These are phyloP conservation scores for Salvelinus sp. DNA, from an alignment of 2,113 vertebrate genomes.

Conservation along the genomic window DNA sequence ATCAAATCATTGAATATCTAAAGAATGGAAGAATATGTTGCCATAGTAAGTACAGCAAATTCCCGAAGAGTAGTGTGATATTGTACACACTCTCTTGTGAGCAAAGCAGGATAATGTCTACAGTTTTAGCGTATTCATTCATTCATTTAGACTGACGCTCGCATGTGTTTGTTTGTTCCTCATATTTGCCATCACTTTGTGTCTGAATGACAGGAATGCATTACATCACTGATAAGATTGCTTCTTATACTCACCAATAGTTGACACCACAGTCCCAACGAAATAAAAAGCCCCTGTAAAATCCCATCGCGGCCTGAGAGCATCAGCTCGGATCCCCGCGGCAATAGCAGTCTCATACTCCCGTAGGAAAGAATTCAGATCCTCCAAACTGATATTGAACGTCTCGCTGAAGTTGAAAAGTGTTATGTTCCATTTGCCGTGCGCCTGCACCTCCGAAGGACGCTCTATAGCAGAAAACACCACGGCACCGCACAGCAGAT, in stretches of 20 bases:
- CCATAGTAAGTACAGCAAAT: not conserved
- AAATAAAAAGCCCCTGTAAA: conserved; percentile 98
- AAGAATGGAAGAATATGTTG: not conserved
- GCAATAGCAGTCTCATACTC: conserved; percentile 94
- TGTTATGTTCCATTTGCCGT: conserved; percentile 91
- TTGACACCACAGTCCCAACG: conserved; percentile 96
- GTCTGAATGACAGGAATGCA: not conserved
- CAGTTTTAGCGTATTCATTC: too few species aligned
- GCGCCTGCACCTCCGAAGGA: conserved; percentile 89
- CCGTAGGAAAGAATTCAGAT: conserved; percentile 89
- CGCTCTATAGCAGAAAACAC: conserved; percentile 97
- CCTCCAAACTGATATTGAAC: conserved; percentile 90
- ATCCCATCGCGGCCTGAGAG: conserved; percentile 94
- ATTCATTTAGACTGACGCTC: not conserved
- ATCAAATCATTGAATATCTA: not conserved
- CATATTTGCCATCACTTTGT: too few species aligned
- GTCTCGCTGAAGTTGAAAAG: conserved; percentile 94
- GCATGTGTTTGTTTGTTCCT: not conserved
- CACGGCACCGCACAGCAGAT: conserved; percentile 91
- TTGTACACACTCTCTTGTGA: not conserved
- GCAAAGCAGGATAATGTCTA: too few species aligned
- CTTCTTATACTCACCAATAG: conserved; percentile 84
- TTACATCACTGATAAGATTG: not conserved
- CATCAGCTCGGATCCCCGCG: conserved; percentile 89
- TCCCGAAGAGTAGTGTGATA: not conserved